Base-by-base conservation (phyloP, 2,113 vertebrate species). In the Tychaedon coryphoeus region DNA sequence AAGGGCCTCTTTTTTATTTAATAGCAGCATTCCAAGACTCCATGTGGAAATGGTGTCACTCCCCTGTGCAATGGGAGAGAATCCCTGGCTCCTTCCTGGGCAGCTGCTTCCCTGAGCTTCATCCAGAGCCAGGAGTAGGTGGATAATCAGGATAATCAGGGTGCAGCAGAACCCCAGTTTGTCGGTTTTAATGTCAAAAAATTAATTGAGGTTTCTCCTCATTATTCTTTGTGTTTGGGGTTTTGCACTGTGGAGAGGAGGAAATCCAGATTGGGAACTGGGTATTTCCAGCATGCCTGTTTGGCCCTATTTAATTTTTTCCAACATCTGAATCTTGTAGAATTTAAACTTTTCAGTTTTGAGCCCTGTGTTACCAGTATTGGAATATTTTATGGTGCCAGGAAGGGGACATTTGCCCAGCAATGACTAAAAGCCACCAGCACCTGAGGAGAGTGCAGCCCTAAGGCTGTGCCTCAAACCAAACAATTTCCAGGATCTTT, bases 281-380 rank as follows among this genome's bases (percentile, higher is more conserved):
- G 23, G 3, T 38, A 4, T 92, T 93, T 69, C 17, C 31, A 16
- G 10, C 18, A 25, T 50, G 11, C 29, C 20, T 47, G 4, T 60
- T 66, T 38, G 14, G 5, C 19, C 14, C 6, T 65, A 1, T 3
- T 45, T 33, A 29, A 0, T 26, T 45, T 69, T 40, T 50, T 9
- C 25, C 26, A 45, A 0, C 23, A 14, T 33, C 24, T 78, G 28
- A 57, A 10, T 73, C 36, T n/a, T 65, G 38, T 8, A 42, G 34
- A 51, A 43, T 70, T 76, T 12, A n/a, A 88, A 70, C 33, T 64
- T 38, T 22, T 17, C 47, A 40, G 3, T 34, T 8, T 8, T 50
- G 14, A 40, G 14, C 14, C 36, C 6, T 11, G 9, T 24, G 16
- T 85, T 47, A 5, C 5, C 4, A 0, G 6, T 8, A 53, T 3